phyloP scores from a whole-genome alignment of 2,113 vertebrate genomes.

The Penelope pileata region DNA sequence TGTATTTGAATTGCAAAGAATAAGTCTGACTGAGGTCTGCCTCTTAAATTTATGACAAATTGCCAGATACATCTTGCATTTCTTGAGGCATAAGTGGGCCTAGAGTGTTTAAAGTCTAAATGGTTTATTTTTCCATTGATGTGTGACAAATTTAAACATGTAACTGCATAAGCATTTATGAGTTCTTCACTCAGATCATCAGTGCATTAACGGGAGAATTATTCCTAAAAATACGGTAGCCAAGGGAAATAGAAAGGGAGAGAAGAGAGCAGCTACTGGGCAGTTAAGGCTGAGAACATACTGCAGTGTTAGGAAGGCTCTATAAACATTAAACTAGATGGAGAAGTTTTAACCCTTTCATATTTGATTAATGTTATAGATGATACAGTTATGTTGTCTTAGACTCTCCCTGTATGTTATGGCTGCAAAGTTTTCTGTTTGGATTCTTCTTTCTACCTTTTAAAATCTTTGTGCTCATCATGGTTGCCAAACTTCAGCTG shows the following conservation, averaged over 20 bases:
- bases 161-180: background rate
- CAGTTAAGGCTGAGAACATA: background rate
- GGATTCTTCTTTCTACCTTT: background rate
- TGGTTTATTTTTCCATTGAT: slow-evolving; percentile 23
- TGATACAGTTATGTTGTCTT: background rate
- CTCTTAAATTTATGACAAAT: background rate
- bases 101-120: background rate
- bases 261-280: background rate
- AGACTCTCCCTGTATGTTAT: background rate
- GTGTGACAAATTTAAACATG: background rate
- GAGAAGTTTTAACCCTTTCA: background rate
- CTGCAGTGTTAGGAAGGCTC: background rate
- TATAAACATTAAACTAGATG: background rate
- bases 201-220: background rate
- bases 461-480: background rate
- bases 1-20: background rate
- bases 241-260: background rate
- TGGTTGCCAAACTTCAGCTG: background rate
- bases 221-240: background rate
- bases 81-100: background rate
- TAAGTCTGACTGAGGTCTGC: background rate
- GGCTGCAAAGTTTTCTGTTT: background rate
- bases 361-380: background rate
- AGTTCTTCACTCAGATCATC: background rate
- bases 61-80: background rate